These are phyloP conservation scores for Idaea aversata DNA, from an alignment of 2,888 invertebrate species.

Conservation along the genomic window DNA sequence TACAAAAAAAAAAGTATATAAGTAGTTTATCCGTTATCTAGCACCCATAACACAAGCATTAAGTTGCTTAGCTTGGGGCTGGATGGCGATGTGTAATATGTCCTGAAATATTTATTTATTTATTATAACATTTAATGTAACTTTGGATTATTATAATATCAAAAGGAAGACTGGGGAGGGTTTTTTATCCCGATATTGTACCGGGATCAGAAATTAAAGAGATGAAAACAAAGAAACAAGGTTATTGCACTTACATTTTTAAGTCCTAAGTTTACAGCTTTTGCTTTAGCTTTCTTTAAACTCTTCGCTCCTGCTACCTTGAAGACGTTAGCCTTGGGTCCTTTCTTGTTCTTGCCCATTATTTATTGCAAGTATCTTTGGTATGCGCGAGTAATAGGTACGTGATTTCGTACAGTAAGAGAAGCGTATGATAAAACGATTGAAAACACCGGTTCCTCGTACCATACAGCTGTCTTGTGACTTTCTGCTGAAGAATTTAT, in stretches of 20 bases:
- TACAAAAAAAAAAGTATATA: too few relatives aligned
- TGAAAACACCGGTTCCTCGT: neutral
- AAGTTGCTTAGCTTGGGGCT: too few relatives aligned
- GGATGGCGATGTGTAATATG: too few relatives aligned
- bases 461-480: neutral
- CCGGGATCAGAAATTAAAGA: too few relatives aligned
- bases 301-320: constrained; percentile 75
- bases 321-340: constrained; percentile 64
- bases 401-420: neutral
- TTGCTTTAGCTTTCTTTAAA: constrained; percentile 70
- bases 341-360: constrained; percentile 71
- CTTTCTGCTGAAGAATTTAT: neutral
- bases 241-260: constrained; percentile 58
- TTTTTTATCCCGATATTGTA: too few relatives aligned
- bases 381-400: neutral
- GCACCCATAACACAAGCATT: too few relatives aligned
- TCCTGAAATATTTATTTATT: too few relatives aligned
- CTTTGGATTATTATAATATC: too few relatives aligned
- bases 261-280: constrained; percentile 67
- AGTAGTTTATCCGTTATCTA: too few relatives aligned
- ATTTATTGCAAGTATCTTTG: constrained; percentile 14
- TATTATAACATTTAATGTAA: too few relatives aligned
- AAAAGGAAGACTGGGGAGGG: too few relatives aligned
- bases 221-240: too few relatives aligned
- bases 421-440: neutral